Conservation (phyloP, 2,797 vertebrate species). For the Crax fasciolata region DNA sequence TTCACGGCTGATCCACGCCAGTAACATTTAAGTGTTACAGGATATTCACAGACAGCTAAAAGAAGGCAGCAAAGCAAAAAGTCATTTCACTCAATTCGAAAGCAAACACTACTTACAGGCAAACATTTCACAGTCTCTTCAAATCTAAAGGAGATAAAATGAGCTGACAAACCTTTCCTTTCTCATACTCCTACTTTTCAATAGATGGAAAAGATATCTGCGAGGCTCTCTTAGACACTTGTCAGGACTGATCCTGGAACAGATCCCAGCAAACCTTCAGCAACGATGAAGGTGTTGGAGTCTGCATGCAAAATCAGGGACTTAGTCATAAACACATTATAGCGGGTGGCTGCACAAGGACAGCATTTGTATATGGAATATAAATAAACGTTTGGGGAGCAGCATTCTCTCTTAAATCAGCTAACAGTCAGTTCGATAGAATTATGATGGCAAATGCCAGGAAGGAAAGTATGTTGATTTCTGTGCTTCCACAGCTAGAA, state of each 20-base stretch:
- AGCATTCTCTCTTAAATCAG: not conserved
- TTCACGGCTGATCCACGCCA: not conserved
- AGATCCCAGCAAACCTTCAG: not conserved
- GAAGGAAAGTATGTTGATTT: not conserved
- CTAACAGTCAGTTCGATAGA: not conserved
- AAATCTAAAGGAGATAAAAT: not conserved
- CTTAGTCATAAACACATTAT: not conserved
- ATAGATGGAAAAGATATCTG: not conserved
- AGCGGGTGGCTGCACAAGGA: not conserved
- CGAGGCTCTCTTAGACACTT: not conserved
- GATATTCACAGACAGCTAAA: not conserved
- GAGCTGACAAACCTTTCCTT: slow-evolving; percentile 10
- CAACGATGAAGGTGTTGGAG: not conserved
- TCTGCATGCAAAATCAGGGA: not conserved
- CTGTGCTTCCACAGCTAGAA: not conserved
- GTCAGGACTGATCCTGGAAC: not conserved
- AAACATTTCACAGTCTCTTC: not conserved
- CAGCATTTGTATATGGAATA: not conserved
- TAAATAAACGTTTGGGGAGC: not conserved
- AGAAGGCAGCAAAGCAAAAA: not conserved
- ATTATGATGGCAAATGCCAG: not conserved
- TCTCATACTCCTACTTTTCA: not conserved
- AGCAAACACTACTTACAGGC: slow-evolving; percentile 7
- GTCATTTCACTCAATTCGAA: not conserved
- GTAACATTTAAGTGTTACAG: not conserved